Base-by-base conservation (phyloP, 2,888 invertebrate species). In the Tenthredo amoena region DNA sequence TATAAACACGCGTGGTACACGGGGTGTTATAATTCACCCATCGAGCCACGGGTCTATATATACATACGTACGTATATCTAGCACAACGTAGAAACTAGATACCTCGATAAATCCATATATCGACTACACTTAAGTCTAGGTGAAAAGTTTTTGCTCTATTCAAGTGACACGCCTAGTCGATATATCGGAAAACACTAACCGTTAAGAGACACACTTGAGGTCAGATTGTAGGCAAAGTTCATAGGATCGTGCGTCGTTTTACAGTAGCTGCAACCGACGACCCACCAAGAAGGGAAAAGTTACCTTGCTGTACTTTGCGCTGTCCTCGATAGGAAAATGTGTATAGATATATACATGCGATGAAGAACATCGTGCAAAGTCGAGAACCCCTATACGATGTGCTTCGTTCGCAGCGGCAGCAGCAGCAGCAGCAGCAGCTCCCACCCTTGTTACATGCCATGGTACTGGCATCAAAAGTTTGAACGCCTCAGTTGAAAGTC, bases 131-230 rank as follows among this genome's bases (percentile, higher is more conserved):
- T 21, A 18, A 15, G 34, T 15, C 26, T 47, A 26, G 47, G 77
- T 47, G 77, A 26, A 79, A 62, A 79, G 79, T 79, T 79, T 79
- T 18, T 58, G 26, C 62, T 50, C 18, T 18, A 79, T 58, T 79
- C 58, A 58, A 79, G 58, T 40, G 21, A 58, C 62, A 79, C 79
- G 79, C 40, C 79, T 79, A 79, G 62, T 85, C 85, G 76, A 85
- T 85, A 79, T 85, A 85, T 85, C 79, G 85, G 79, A 65, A 85
- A 85, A 85, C 85, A 74, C 65, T 85, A 62, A 79, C 62, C 65
- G 62, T 50, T 77, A 50, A 76, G 79, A 40, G 50, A 84, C 68
- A 47, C 71, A 40, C 37, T 58, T 62, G 79, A 62, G 58, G 79
- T 79, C 79, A 79, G 55, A 79, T 79, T 79, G 79, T 79, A 79